A percentile compares a stretch with the other conserved stretches of the same genome.
These are phyloP conservation scores for Elephas maximus DNA, from an alignment of 2,113 vertebrate genomes.

Conservation along the genomic window DNA sequence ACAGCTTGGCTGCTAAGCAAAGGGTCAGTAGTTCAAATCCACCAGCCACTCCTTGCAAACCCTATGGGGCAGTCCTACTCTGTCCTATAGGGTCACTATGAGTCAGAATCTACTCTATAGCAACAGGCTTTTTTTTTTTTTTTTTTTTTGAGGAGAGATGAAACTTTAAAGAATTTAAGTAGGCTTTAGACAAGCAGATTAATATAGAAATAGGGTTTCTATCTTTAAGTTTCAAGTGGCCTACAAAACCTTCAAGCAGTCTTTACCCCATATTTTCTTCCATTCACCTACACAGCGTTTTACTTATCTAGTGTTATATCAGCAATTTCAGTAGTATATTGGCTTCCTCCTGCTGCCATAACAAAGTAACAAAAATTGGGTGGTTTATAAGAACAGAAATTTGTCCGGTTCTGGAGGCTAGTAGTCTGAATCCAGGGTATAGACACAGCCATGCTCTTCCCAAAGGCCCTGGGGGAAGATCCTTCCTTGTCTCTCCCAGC, in stretches of 20 bases:
- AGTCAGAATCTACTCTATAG: too few species aligned
- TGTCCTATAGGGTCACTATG: too few species aligned
- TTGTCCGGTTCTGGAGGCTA: background rate
- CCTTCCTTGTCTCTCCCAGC: background rate
- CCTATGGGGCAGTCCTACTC: too few species aligned
- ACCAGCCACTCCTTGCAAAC: too few species aligned
- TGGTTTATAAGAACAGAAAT: background rate
- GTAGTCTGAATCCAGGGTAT: background rate
- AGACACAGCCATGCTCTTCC: background rate
- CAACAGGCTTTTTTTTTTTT: too few species aligned
- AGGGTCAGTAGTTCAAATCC: too few species aligned
- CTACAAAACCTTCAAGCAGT: background rate
- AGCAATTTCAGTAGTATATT: background rate
- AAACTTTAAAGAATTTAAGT: slow-evolving; percentile 10
- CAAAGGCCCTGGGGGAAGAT: background rate
- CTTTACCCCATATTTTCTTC: background rate
- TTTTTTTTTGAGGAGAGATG: background rate
- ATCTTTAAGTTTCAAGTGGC: background rate
- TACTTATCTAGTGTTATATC: background rate
- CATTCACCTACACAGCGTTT: background rate
- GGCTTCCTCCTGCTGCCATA: background rate
- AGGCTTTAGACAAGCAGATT: background rate
- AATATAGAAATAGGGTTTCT: background rate
- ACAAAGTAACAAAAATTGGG: background rate
- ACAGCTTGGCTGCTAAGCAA: too few species aligned